phyloP scores from a whole-genome alignment of 1,140 invertebrate species.

The Tetragnatha versicolor region DNA sequence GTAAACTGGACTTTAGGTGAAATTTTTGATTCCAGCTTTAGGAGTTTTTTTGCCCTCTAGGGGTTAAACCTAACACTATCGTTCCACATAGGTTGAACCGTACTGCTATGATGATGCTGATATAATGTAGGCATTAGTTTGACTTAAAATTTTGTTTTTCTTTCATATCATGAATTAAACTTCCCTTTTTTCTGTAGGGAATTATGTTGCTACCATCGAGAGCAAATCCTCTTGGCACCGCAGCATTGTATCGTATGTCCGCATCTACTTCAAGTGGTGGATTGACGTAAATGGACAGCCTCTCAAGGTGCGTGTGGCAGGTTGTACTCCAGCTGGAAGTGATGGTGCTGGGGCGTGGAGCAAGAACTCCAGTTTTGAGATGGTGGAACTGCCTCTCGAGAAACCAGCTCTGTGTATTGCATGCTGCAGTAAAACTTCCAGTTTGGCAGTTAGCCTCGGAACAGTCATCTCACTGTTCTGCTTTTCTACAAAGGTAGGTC shows the following conservation, averaged over 20 bases:
- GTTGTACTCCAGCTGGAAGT: conserved; percentile 72
- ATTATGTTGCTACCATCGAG: conserved; percentile 73
- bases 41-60: too few species aligned
- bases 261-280: conserved; percentile 74
- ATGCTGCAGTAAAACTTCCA: conserved; percentile 72
- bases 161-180: not conserved
- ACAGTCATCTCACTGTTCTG: conserved; percentile 69
- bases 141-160: not conserved
- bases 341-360: conserved; percentile 66
- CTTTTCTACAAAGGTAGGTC: conserved; percentile 70
- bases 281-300: conserved; percentile 66
- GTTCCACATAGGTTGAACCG: too few species aligned
- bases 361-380: conserved; percentile 70
- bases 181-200: conserved; percentile 62
- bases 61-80: too few species aligned
- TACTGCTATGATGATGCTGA: too few species aligned
- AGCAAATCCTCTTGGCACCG: conserved; percentile 69
- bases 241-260: conserved; percentile 69
- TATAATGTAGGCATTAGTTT: not conserved
- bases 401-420: conserved; percentile 69
- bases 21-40: too few species aligned
- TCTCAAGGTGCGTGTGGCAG: conserved; percentile 75
- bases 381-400: conserved; percentile 74
- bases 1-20: too few species aligned
- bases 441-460: conserved; percentile 69